A percentile compares a stretch with the other conserved stretches of the same genome.
Conservation (phyloP, 2,113 vertebrate species). For the Ploceus nigricollis region DNA sequence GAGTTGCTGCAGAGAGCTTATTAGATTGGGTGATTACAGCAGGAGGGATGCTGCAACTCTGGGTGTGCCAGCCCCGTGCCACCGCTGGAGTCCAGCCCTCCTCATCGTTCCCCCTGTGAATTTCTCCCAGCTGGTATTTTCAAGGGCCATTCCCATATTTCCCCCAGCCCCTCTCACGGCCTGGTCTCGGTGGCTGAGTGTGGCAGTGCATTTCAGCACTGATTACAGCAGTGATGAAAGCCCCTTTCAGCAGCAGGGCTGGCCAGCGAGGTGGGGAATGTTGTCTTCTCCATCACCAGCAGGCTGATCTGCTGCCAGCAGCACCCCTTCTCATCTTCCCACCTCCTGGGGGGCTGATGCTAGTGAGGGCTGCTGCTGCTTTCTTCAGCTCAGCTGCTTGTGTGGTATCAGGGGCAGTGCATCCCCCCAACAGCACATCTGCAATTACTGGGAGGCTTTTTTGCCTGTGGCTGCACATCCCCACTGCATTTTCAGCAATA, state of each 20-base stretch:
- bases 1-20: background rate
- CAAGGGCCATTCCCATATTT: background rate
- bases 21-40: background rate
- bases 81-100: background rate
- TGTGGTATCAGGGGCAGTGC: background rate
- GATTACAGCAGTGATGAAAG: background rate
- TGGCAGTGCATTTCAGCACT: background rate
- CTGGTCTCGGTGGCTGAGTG: background rate
- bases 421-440: background rate
- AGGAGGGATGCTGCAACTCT: background rate
- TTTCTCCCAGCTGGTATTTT: background rate
- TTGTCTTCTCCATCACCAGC: background rate
- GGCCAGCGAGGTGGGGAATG: accelerated
- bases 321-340: background rate
- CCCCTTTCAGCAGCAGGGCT: background rate
- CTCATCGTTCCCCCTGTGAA: background rate
- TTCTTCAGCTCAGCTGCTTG: background rate
- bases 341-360: background rate
- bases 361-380: background rate
- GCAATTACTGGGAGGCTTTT: background rate
- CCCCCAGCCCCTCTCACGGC: background rate
- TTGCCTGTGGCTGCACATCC: background rate
- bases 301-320: background rate
- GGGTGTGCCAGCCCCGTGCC: background rate
- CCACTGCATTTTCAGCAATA: background rate